Percentiles rank a stretch among this genome's conserved stretches.
These are phyloP conservation scores for Syrmaticus mikado DNA, from an alignment of 2,113 vertebrate genomes.

Conservation along the genomic window DNA sequence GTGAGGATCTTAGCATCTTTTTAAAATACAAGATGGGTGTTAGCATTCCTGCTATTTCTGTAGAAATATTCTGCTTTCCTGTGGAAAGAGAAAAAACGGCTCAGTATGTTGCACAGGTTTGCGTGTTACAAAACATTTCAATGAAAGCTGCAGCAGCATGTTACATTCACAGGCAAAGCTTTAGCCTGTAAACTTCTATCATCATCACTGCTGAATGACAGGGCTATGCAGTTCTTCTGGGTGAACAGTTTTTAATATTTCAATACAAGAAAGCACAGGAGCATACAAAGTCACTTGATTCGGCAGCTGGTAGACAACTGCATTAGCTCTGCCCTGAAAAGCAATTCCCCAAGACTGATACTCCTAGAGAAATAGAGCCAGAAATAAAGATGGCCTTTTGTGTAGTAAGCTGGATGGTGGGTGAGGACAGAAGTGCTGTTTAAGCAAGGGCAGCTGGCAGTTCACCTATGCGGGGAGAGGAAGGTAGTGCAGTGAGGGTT, in stretches of 20 bases:
- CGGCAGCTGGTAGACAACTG: background rate
- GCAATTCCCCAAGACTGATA: background rate
- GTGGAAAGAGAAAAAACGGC: background rate
- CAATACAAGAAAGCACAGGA: background rate
- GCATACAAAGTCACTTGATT: background rate
- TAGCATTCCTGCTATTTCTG: background rate
- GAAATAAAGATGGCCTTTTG: background rate
- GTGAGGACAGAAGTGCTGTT: background rate
- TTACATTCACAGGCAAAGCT: background rate
- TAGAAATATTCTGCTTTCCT: too few relatives aligned
- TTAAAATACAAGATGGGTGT: background rate
- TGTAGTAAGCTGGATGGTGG: background rate
- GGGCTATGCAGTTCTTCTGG: background rate
- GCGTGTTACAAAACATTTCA: background rate
- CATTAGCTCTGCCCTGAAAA: background rate
- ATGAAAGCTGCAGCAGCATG: background rate
- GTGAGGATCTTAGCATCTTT: background rate
- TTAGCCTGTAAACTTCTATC: background rate
- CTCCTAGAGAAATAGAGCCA: background rate
- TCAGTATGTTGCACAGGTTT: background rate
- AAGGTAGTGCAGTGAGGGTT: constrained; percentile 35
- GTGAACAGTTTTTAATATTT: background rate
- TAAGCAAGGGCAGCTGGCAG: background rate
- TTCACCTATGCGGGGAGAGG: constrained; percentile 30
- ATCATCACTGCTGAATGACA: accelerated